Conservation (phyloP, 2,888 invertebrate species). For the Alloscopus bannaensis region DNA sequence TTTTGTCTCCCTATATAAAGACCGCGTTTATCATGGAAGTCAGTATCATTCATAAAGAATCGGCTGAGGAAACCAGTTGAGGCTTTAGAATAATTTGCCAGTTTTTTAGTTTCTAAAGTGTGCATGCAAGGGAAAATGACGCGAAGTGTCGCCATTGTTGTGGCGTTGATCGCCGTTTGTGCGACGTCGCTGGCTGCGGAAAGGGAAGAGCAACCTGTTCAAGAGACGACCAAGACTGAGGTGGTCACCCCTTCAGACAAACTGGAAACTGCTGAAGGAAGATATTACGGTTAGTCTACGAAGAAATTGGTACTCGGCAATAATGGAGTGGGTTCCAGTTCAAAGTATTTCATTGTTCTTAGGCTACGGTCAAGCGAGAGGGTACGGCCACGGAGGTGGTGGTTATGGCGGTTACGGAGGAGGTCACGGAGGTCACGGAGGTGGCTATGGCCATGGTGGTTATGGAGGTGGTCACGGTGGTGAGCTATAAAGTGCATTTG, state of each 20-base stretch:
- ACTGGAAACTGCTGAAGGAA: constrained; percentile 53
- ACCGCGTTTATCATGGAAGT: too few relatives aligned
- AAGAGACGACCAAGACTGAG: constrained; percentile 22
- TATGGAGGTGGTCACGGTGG: background rate
- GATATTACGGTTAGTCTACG: constrained; percentile 56
- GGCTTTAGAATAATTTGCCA: too few relatives aligned
- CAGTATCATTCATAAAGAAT: too few relatives aligned
- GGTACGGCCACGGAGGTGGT: background rate
- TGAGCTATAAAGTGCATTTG: background rate
- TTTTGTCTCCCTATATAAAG: too few relatives aligned
- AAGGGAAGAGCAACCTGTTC: constrained; percentile 32
- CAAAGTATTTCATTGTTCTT: background rate
- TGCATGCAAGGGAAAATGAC: constrained; percentile 34
- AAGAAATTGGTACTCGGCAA: too few relatives aligned
- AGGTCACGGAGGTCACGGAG: constrained; percentile 16
- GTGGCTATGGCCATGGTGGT: constrained; percentile 18
- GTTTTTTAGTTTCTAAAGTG: too few relatives aligned
- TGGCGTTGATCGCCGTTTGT: constrained; percentile 45
- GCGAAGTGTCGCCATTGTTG: constrained; percentile 33
- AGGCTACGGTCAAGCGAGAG: constrained; percentile 2
- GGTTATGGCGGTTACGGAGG: constrained; percentile 28
- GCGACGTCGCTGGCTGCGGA: constrained; percentile 29
- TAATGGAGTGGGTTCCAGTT: constrained; percentile 14
- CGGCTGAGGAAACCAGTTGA: too few relatives aligned
- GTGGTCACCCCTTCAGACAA: constrained; percentile 20